Base-by-base conservation (phyloP, 2,888 invertebrate genomes). In the Bursaphelenchus okinawaensis region DNA sequence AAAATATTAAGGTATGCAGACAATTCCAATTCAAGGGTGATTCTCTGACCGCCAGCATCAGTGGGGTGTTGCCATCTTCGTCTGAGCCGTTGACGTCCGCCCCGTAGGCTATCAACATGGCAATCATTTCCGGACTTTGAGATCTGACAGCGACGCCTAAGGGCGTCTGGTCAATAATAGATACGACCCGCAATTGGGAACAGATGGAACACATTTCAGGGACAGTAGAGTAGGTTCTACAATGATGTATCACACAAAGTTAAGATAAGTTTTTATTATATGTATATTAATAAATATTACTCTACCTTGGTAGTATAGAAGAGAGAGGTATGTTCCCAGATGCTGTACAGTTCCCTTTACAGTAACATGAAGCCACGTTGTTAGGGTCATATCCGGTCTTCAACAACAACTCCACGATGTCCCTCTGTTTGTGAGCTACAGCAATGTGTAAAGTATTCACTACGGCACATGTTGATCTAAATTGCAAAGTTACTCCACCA, bases 1-100 rank as follows among this genome's bases (percentile, higher is more conserved):
- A 77, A 58, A 79, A 75, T 7, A 81, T 76, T 19, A 81, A 71
- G 16, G 81, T 77, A 67, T 81, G 80, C 1, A 81, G 72, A 64
- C 78, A 78, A 24, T 87, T 85, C 85, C 86, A 85, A 55, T 85
- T 85, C 59, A 86, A 84, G 65, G 85, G 85, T n/a, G 85, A 84
- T 73, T 86, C 86, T 64, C 86, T 84, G 52, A 86, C 86, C 26
- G 87, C 86, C 60, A 88, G 79, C 78, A 88, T 87, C 22, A 88
- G 83, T 0, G 88, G 87, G 19, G 87, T 86, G 77, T 87, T 87
- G 22, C 87, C 87, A 67, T 85, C 84, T 23, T 82, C 80, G 77
- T 88, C 87, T 78, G 85, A 84, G 55, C 84, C 81, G 75, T 86
- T 84, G 1, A 84, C 82, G 63, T 83, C 81, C 1, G 87, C 87